phyloP scores from a whole-genome alignment of 2,113 vertebrate genomes.

The Pogonocichla stellata region DNA sequence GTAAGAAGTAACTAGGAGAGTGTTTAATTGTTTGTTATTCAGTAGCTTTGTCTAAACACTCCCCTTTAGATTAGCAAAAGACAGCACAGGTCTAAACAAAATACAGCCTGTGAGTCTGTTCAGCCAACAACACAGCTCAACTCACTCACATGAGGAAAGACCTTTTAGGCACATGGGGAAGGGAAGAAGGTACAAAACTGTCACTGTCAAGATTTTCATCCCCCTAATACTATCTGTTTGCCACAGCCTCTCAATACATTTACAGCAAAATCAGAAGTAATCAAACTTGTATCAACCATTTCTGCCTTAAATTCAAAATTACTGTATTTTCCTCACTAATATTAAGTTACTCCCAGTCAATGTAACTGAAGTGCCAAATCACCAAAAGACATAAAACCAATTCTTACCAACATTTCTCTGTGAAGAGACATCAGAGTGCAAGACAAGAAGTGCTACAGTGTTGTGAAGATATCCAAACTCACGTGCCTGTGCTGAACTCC shows the following conservation, averaged over 20 bases:
- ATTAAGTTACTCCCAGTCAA: neutral
- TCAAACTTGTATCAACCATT: neutral
- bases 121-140: neutral
- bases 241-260: neutral
- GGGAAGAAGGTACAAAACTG: neutral
- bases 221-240: neutral
- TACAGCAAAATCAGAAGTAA: neutral
- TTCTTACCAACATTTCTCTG: slow-evolving; percentile 88
- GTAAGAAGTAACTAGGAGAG: neutral
- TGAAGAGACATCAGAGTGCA: slow-evolving; percentile 87
- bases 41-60: neutral
- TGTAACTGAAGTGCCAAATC: neutral
- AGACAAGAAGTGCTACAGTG: slow-evolving; percentile 88
- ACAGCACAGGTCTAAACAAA: neutral
- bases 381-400: neutral
- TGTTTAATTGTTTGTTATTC: neutral
- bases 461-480: slow-evolving; percentile 97
- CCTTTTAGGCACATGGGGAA: neutral
- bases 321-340: neutral
- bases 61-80: neutral
- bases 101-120: neutral
- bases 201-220: neutral
- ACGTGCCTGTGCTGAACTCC: slow-evolving; percentile 95
- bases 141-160: neutral
- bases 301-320: neutral